A percentile compares a stretch with the other conserved stretches of the same genome.
Evolutionary conservation across 1,140 invertebrate genomes (phyloP).

Genomic region (Sitobion miscanthi): DNA sequence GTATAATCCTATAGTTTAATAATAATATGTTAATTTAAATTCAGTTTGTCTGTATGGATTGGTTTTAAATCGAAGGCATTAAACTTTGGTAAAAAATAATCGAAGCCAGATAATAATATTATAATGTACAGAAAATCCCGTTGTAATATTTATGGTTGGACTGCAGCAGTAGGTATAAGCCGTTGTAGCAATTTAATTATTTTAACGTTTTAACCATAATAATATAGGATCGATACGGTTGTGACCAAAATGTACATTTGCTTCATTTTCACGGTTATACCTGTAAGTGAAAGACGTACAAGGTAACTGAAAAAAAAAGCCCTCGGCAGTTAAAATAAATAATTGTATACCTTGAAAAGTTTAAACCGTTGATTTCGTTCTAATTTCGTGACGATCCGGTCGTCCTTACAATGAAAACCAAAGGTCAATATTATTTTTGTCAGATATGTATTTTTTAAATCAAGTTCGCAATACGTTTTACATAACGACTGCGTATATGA

Average conservation of each 20-base stretch:
- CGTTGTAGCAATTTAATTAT: not conserved
- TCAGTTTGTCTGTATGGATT: too few relatives aligned
- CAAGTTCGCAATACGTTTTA: not conserved
- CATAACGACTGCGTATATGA: not conserved
- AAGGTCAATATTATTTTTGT: slow-evolving; percentile 6
- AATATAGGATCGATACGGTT: not conserved
- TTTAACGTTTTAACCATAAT: not conserved
- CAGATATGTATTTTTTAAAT: not conserved
- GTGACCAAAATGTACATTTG: not conserved
- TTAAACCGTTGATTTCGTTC: slow-evolving; percentile 24
- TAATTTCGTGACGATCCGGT: slow-evolving; percentile 15
- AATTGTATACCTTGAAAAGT: slow-evolving; percentile 32
- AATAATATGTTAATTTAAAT: too few relatives aligned
- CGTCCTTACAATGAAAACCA: slow-evolving; percentile 10
- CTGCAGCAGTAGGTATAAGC: not conserved
- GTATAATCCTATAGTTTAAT: too few relatives aligned
- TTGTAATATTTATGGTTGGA: not conserved
- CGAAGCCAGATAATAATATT: too few relatives aligned
- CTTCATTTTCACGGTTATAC: not conserved
- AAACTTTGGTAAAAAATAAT: too few relatives aligned
- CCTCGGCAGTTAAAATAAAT: not conserved
- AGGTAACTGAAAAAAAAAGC: slow-evolving; percentile 2
- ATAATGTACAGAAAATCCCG: not conserved
- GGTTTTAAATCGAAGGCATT: too few relatives aligned
- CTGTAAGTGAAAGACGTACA: slow-evolving; percentile 27